phyloP scores from a whole-genome alignment of 2,113 vertebrate species.

The Glareola pratincola region DNA sequence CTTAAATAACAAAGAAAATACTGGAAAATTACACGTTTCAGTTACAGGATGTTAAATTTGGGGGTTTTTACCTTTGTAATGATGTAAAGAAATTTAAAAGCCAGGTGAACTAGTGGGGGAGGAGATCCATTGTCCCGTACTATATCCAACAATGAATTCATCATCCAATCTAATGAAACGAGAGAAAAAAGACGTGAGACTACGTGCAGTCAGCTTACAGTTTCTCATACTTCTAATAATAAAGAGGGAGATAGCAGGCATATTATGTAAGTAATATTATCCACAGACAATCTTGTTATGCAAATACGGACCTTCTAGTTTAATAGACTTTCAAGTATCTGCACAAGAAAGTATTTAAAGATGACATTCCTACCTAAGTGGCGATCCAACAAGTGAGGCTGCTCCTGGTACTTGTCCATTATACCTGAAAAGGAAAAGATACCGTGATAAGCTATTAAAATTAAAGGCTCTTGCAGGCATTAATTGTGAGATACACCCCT shows the following conservation, averaged over 20 bases:
- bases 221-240: neutral
- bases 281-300: neutral
- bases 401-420: slow-evolving; percentile 95
- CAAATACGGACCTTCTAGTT: neutral
- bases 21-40: neutral
- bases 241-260: neutral
- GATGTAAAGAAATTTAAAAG: slow-evolving; percentile 92
- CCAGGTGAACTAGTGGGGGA: slow-evolving; percentile 79
- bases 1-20: neutral
- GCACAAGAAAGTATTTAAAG: neutral
- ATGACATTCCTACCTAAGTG: slow-evolving; percentile 83
- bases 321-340: neutral
- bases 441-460: neutral
- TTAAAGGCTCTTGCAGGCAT: neutral
- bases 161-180: slow-evolving; percentile 85
- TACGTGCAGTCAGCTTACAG: neutral
- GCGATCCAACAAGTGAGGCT: slow-evolving; percentile 91
- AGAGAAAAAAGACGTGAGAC: neutral
- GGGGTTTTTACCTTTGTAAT: slow-evolving; percentile 85
- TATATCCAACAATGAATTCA: slow-evolving; percentile 82
- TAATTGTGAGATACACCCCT: neutral
- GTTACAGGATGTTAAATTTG: neutral
- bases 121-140: slow-evolving; percentile 79
- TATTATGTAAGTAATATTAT: neutral
- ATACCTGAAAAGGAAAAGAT: slow-evolving; percentile 76